Evolutionary conservation across 2,888 invertebrate species (phyloP), one percentile per base, ranked within the genome.

Genomic region (Gryllus longicercus): DNA sequence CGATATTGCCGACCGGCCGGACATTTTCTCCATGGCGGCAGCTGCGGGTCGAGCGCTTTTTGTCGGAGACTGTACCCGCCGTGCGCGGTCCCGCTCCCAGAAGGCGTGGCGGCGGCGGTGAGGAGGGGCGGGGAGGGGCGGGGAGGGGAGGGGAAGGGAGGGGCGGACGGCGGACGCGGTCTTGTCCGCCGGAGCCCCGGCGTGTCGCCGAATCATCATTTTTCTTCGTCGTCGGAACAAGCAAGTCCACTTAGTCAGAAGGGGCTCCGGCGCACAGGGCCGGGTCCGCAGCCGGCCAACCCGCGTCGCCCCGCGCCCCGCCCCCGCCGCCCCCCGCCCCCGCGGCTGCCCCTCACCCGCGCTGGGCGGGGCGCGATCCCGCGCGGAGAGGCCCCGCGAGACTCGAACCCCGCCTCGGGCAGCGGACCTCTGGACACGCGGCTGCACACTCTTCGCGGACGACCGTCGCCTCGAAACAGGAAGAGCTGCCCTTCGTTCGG

Each of bases 131-230:
- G n/a, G n/a, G n/a, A n/a, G n/a, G n/a, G 38, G 38, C 38, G 38
- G 38, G 5, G 38, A 8, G 0, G 38, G 38, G 0, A 8, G 25
- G 2, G 25, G 25, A 2, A 2, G 25, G 8, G 38, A 8, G 38
- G 38, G 38, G 38, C 38, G 38, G 38, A 38, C 38, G 38, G 38
- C 38, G 38, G 38, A 38, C 38, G 38, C 38, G 38, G 38, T 38
- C 38, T 38, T 38, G 63, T 63, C 63, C n/a, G 63, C n/a, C 63
- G 14, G 16, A 18, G 14, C 14, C n/a, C 14, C 38, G 63, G 63
- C 63, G n/a, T 63, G 63, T 63, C 63, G 63, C 63, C 63, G 63
- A 63, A 63, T 63, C 63, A 63, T 63, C 63, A 63, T 63, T 63
- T 63, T 63, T 63, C 63, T 63, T 63, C 63, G 63, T 63, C 63